Evolutionary conservation across 2,888 invertebrate species (phyloP).

Genomic region (Harpalus rubripes): DNA sequence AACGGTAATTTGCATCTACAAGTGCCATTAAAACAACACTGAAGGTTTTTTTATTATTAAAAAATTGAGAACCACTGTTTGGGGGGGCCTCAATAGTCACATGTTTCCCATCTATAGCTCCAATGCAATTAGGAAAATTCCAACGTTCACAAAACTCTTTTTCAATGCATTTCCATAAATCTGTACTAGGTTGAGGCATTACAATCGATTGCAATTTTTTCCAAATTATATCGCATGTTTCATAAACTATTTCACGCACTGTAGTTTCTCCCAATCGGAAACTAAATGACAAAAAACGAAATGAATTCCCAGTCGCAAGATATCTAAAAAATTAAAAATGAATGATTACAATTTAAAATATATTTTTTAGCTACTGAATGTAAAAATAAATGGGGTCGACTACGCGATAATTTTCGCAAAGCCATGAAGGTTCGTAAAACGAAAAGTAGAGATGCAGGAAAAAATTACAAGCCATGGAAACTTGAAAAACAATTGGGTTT

Average conservation of each 20-base stretch:
- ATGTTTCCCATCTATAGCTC: constrained; percentile 31
- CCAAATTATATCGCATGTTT: constrained; percentile 7
- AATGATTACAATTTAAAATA: neutral
- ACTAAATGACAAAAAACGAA: constrained; percentile 17
- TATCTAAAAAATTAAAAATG: neutral
- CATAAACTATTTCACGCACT: constrained; percentile 2
- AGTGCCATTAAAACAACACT: constrained; percentile 17
- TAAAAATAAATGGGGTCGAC: constrained; percentile 8
- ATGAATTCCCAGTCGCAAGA: constrained; percentile 17
- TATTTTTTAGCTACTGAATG: constrained; percentile 9
- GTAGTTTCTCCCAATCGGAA: constrained; percentile 13
- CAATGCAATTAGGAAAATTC: constrained; percentile 9
- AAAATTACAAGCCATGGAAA: constrained; percentile 5
- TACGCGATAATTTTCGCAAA: constrained; percentile 8
- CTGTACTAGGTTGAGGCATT: constrained; percentile 9
- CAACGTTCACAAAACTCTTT: constrained; percentile 17
- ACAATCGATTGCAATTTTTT: neutral
- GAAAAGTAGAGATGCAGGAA: constrained; percentile 1
- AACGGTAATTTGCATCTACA: constrained; percentile 14
- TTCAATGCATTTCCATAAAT: constrained; percentile 11
- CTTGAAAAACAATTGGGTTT: constrained; percentile 4
- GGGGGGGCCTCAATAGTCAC: constrained; percentile 19
- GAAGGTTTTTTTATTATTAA: constrained; percentile 23
- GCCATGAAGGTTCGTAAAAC: constrained; percentile 4
- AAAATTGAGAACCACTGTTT: neutral